A percentile compares a stretch with the other conserved stretches of the same genome.
phyloP scores from a whole-genome alignment of 2,888 invertebrate species.

The Hipparchia sbordonii region DNA sequence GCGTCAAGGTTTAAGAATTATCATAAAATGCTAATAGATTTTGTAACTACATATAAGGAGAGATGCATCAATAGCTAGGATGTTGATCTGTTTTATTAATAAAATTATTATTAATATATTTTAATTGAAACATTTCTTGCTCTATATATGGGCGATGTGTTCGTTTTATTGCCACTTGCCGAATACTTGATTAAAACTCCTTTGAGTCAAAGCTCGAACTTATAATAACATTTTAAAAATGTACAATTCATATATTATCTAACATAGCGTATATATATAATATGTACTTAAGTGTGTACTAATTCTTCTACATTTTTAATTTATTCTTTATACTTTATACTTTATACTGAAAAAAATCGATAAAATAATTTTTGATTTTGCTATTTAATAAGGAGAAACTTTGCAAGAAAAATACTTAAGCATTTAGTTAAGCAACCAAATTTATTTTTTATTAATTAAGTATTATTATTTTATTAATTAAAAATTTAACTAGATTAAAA shows the following conservation, averaged over 20 bases:
- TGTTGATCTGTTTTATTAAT: conserved; percentile 4
- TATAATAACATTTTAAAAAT: not conserved
- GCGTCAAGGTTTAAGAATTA: conserved; percentile 13
- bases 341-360: no score
- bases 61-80: not conserved
- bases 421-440: no score
- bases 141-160: conserved; percentile 14
- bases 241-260: no score
- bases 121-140: conserved; percentile 18
- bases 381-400: no score
- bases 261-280: no score
- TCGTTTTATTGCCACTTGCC: conserved; percentile 6
- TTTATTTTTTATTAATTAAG: no score
- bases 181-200: not conserved
- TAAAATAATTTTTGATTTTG: no score
- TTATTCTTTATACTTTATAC: no score
- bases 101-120: conserved; percentile 16
- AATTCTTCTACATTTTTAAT: no score
- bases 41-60: conserved; percentile 10
- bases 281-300: no score
- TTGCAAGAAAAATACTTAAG: no score
- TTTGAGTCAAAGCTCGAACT: not conserved
- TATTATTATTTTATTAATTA: no score
- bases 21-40: conserved; percentile 10
- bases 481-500: not conserved